Evolutionary conservation across 1,140 invertebrate genomes (phyloP).

Genomic region (Drosophila aff.): DNA sequence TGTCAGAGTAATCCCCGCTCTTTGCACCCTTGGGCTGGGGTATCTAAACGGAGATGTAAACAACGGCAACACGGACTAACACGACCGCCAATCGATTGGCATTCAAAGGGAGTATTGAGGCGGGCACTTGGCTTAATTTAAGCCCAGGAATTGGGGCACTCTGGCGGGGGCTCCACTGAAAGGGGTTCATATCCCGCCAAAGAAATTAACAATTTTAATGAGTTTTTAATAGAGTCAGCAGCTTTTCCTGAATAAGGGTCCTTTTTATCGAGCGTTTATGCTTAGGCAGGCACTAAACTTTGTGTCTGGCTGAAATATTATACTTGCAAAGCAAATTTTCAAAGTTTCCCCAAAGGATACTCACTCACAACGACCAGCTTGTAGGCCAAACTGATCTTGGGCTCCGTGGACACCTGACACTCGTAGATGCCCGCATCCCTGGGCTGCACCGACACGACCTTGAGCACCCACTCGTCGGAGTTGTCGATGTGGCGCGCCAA

Average conservation of each 20-base stretch:
- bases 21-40: conserved; percentile 16
- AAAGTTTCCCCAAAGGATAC: conserved; percentile 80
- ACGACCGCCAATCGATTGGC: conserved; percentile 43
- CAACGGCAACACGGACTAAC: conserved; percentile 36
- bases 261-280: background rate
- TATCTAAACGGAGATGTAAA: conserved; percentile 44
- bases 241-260: background rate
- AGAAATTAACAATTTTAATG: conserved; percentile 14
- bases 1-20: conserved; percentile 43
- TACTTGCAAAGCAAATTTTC: background rate
- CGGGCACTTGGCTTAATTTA: conserved; percentile 8
- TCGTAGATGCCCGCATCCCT: conserved; percentile 92
- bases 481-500: conserved; percentile 92
- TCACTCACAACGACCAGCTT: conserved; percentile 93
- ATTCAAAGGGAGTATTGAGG: conserved; percentile 18
- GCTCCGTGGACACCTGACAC: conserved; percentile 94
- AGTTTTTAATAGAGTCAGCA: conserved; percentile 11
- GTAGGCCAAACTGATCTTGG: conserved; percentile 93
- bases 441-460: conserved; percentile 92
- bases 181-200: background rate
- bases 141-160: background rate
- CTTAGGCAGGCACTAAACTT: background rate
- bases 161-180: no score
- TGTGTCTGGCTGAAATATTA: background rate
- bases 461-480: conserved; percentile 94